Base-by-base conservation (phyloP, 2,797 vertebrate species). In the Lagorchestes hirsutus region DNA sequence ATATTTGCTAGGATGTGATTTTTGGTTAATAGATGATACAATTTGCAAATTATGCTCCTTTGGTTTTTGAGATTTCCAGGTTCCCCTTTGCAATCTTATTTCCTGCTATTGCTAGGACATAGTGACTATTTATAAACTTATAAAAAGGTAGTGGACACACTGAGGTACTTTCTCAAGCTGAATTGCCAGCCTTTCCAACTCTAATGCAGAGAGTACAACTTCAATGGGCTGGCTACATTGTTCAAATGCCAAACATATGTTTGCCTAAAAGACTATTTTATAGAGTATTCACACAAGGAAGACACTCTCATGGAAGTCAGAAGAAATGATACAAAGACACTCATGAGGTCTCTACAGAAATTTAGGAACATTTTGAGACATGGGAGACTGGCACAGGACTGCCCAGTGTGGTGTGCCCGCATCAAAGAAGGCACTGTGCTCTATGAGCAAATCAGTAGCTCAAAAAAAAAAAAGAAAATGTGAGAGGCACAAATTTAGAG, bases 401-500 rank as follows among this genome's bases (percentile, higher is more conserved):
- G 10, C 11, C 11, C 29, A 58, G 3, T 1, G 11, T 58, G 57
- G 28, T 1, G 0, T 8, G 3, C 16, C 14, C 6, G 0, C 67
- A 40, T 74, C 28, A 74, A n/a, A 67, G 34, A 67, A 67, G 34
- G 34, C 4, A 1, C 5, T 74, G 67, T 74, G 5, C 16, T 74
- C 16, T 74, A 22, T 74, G 6, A 40, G n/a, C 67, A 74, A 74
- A 74, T n/a, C 16, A 74, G n/a, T 74, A 74, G n/a, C n/a, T 74
- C n/a, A 40, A 67, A 67, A 40, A 40, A 67, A 67, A 40, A 34
- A 74, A 34, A 74, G n/a, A 34, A 40, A 74, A 74, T 22, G n/a
- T 40, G 6, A 74, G n/a, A 74, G 40, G 67, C 1, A 2, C n/a
- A 74, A 74, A 74, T n/a, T 74, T 74, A 40, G 62, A 40, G 67